Evolutionary conservation across 2,113 vertebrate genomes (phyloP), one percentile per base, ranked within the genome.

Genomic region (Lontra canadensis): DNA sequence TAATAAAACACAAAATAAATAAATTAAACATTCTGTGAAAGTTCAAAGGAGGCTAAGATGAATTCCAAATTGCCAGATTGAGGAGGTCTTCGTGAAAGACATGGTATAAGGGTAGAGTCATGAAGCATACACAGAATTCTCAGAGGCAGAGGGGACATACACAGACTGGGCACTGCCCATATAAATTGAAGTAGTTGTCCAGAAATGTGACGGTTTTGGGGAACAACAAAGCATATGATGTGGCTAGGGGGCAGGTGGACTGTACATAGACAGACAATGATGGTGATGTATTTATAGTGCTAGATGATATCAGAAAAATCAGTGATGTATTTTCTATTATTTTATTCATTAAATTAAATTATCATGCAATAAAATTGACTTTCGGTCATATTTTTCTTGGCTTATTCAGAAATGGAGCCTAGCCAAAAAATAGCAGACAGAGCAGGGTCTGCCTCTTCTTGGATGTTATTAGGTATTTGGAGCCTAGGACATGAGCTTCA

Each of bases 1-100:
- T 96, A 90, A 94, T 44, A 87, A 97, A 96, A 95, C 12, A 90
- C 61, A 97, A 94, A 87, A 65, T 76, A 73, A 74, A 94, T n/a
- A 63, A 92, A 83, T 49, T 39, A 94, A 57, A 67, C 10, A 36
- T 87, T 74, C 20, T 69, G 14, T 25, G 31, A 67, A 79, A 74
- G 9, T 52, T 86, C 31, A 49, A 20, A 84, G 29, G 17, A 81
- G 12, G 29, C 10, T 91, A 44, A 86, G 8, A 63, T 44, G 76
- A 95, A 86, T 92, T 86, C 12, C 42, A 91, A 94, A 78, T 12
- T 76, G 21, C 8, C 34, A 29, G 9, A 79, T 23, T 78, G 14
- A 42, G 14, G n/a, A 76, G 69, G 26, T 61, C 36, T 81, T 93
- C 7, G 39, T 88, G 31, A 90, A 79, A 95, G 23, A 71, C 7